Evolutionary conservation across 2,888 invertebrate genomes (phyloP).

Genomic region (Habroteleia sp.): DNA sequence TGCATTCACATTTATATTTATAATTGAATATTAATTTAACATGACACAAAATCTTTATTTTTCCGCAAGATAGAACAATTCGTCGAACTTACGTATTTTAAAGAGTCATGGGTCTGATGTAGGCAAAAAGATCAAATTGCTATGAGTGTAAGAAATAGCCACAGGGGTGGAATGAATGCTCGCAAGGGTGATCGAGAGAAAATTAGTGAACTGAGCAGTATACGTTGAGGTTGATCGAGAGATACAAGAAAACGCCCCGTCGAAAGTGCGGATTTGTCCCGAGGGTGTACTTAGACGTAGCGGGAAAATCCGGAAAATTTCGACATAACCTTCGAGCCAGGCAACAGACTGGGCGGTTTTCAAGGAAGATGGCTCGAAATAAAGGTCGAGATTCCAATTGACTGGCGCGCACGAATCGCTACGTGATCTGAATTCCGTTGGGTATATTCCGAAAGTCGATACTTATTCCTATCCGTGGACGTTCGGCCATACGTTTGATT

Average conservation of each 20-base stretch:
- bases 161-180: slow-evolving; percentile 63
- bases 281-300: slow-evolving; percentile 73
- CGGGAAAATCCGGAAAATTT: slow-evolving; percentile 72
- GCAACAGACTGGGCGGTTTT: background rate
- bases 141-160: slow-evolving; percentile 66
- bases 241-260: slow-evolving; percentile 67
- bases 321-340: slow-evolving; percentile 50
- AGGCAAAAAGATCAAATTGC: slow-evolving; percentile 49
- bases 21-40: too few species aligned
- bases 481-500: slow-evolving; percentile 64
- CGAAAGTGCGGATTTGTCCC: slow-evolving; percentile 78
- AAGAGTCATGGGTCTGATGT: slow-evolving; percentile 36
- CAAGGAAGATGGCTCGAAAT: slow-evolving; percentile 27
- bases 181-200: slow-evolving; percentile 64
- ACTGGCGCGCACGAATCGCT: slow-evolving; percentile 58
- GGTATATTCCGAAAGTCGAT: slow-evolving; percentile 65
- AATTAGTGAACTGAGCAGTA: slow-evolving; percentile 67
- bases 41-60: too few species aligned
- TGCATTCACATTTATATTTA: too few species aligned
- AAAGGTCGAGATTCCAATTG: slow-evolving; percentile 66
- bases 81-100: slow-evolving; percentile 48
- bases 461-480: slow-evolving; percentile 64
- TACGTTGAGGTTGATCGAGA: slow-evolving; percentile 64
- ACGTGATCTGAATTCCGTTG: slow-evolving; percentile 65
- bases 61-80: too few species aligned